Conservation (phyloP, 1,140 invertebrate species). For the Acromyrmex echinatior region DNA sequence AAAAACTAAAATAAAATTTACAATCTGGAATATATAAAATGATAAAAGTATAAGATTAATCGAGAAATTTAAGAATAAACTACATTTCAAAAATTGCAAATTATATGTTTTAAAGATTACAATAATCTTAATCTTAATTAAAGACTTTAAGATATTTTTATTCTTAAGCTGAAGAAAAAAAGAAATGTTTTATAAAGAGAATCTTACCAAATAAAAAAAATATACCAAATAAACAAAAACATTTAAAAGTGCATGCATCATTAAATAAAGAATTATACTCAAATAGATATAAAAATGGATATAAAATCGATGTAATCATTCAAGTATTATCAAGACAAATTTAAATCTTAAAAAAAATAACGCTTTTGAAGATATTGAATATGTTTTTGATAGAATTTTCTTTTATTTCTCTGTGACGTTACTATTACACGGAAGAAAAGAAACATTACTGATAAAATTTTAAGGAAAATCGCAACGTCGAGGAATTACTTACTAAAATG, state of each 20-base stretch:
- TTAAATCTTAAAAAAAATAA: not conserved
- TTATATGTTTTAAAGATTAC: not conserved
- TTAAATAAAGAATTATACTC: not conserved
- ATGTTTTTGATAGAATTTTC: not conserved
- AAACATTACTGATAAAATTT: not conserved
- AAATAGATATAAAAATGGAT: not conserved
- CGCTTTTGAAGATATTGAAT: not conserved
- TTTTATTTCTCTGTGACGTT: not conserved
- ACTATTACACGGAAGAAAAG: not conserved
- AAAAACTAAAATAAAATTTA: not conserved
- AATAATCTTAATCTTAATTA: not conserved
- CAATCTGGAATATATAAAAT: not conserved
- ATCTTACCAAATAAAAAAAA: not conserved
- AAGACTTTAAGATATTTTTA: no score
- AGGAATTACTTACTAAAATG: slow-evolving; percentile 77
- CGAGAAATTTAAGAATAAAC: not conserved
- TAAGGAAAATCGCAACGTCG: not conserved
- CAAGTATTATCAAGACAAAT: not conserved
- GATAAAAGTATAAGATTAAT: not conserved
- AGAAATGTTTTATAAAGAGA: not conserved
- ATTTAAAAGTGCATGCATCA: not conserved
- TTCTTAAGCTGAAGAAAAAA: not conserved
- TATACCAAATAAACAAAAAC: not conserved
- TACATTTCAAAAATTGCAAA: not conserved
- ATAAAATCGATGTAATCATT: not conserved